A percentile compares a stretch with the other conserved stretches of the same genome.
Conservation (phyloP, 2,888 invertebrate species). For the Orgyia antiqua region DNA sequence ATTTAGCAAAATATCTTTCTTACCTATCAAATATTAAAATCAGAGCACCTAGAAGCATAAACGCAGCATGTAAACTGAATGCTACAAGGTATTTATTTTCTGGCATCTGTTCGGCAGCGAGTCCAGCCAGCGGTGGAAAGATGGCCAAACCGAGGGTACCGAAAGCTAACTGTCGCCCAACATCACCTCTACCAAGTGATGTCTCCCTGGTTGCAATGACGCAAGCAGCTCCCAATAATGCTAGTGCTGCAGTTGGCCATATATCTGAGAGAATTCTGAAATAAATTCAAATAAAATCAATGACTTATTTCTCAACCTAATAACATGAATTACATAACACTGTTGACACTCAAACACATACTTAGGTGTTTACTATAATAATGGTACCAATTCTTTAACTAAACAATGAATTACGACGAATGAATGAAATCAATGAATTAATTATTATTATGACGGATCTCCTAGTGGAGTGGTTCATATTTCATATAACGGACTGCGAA, state of each 20-base stretch:
- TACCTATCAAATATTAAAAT: conserved; percentile 78
- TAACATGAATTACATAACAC: not conserved
- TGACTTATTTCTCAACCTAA: not conserved
- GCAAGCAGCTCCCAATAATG: conserved; percentile 84
- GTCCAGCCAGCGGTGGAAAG: conserved; percentile 80
- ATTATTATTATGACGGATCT: too few species aligned
- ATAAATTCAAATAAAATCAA: too few species aligned
- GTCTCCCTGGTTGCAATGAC: conserved; percentile 91
- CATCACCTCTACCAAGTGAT: conserved; percentile 86
- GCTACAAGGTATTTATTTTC: conserved; percentile 73
- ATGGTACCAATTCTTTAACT: too few species aligned
- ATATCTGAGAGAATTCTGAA: conserved; percentile 84
- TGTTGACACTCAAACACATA: too few species aligned
- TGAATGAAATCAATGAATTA: too few species aligned
- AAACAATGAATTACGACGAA: too few species aligned
- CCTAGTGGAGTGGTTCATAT: too few species aligned
- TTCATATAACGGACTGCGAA: too few species aligned
- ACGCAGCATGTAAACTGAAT: conserved; percentile 77
- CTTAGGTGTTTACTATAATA: too few species aligned
- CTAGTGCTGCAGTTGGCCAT: conserved; percentile 84
- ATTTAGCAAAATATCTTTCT: too few species aligned
- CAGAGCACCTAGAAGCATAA: conserved; percentile 76
- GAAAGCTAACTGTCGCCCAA: conserved; percentile 86
- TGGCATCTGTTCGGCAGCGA: conserved; percentile 55
- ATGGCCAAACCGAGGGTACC: conserved; percentile 86